Conservation (phyloP, 2,113 vertebrate genomes). For the Ctenomys sociabilis region DNA sequence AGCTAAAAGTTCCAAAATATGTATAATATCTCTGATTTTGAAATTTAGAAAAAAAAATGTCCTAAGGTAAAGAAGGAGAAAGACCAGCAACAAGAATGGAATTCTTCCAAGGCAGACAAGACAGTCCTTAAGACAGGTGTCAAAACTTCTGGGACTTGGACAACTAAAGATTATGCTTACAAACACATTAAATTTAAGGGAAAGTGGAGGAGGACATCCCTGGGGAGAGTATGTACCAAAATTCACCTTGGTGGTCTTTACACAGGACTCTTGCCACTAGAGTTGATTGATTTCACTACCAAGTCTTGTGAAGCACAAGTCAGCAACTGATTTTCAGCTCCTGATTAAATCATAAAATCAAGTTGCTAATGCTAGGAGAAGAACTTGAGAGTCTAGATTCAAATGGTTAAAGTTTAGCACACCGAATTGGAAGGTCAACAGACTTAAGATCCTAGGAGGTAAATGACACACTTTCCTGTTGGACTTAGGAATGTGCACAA, state of each 20-base stretch:
- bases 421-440: not conserved
- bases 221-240: not conserved
- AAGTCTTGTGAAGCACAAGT: not conserved
- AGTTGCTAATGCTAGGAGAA: not conserved
- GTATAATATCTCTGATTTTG: not conserved
- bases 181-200: not conserved
- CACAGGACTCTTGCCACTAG: not conserved
- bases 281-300: not conserved
- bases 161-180: not conserved
- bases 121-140: not conserved
- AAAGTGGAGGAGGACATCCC: not conserved
- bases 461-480: not conserved
- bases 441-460: not conserved
- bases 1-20: not conserved
- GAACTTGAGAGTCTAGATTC: not conserved
- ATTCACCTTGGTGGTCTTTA: not conserved
- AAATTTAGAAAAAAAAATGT: not conserved
- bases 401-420: not conserved
- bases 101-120: not conserved
- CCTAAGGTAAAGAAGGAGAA: not conserved
- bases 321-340: constrained; percentile 6
- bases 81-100: not conserved
- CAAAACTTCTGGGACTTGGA: not conserved
- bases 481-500: not conserved
- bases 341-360: not conserved